Percentiles rank a stretch among this genome's conserved stretches.
phyloP scores from a whole-genome alignment of 1,140 invertebrate genomes.

The Apis florea region DNA sequence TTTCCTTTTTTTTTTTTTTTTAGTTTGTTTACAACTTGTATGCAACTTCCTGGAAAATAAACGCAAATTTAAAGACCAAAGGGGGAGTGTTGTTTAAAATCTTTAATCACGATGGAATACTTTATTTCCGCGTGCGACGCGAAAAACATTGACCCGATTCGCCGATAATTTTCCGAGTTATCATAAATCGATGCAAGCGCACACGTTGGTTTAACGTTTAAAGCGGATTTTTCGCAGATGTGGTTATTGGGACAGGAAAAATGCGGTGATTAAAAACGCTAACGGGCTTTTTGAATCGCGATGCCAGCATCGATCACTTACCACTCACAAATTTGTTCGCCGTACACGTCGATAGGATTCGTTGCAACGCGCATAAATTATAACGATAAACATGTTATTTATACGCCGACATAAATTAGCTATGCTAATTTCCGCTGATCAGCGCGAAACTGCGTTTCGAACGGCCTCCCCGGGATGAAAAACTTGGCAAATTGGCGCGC shows the following conservation, averaged over 20 bases:
- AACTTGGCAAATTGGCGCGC: conserved; percentile 25
- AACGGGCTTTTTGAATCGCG: conserved; percentile 22
- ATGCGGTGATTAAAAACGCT: conserved; percentile 37
- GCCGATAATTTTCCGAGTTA: neutral
- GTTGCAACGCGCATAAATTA: conserved; percentile 78
- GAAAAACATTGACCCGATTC: neutral
- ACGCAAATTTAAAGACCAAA: neutral
- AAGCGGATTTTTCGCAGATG: neutral
- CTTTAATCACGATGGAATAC: neutral
- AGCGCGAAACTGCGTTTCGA: conserved; percentile 70
- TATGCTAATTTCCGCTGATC: conserved; percentile 80
- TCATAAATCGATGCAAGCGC: neutral
- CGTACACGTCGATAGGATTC: conserved; percentile 68
- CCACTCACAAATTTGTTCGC: conserved; percentile 51
- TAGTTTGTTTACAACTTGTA: neutral
- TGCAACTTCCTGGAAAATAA: too few species aligned
- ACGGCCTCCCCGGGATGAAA: conserved; percentile 68
- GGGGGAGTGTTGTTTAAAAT: neutral
- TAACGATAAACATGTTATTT: conserved; percentile 81
- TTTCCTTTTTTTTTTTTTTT: neutral
- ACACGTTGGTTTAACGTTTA: neutral
- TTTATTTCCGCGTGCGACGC: neutral
- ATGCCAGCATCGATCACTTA: conserved; percentile 51
- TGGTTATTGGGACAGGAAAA: conserved; percentile 6
- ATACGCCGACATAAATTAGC: conserved; percentile 79